Conservation (phyloP, 2,888 invertebrate species). For the Parasteatoda lunata region DNA sequence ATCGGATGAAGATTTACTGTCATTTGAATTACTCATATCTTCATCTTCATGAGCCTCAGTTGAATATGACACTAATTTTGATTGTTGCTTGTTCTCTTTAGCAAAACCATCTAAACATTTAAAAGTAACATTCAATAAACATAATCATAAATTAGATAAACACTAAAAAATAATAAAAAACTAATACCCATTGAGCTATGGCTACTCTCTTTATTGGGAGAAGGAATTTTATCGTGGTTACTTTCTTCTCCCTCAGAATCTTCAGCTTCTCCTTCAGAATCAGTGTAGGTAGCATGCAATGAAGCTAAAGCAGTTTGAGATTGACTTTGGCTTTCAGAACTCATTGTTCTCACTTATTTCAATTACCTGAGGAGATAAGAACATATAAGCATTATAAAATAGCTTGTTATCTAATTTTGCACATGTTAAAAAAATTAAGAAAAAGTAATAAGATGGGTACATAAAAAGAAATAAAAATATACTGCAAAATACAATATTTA, state of each 20-base stretch:
- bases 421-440: neutral
- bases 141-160: neutral
- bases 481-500: neutral
- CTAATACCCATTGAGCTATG: conserved; percentile 58
- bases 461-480: neutral
- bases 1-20: conserved; percentile 53
- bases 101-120: conserved; percentile 30
- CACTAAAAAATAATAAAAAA: conserved; percentile 37
- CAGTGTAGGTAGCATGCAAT: conserved; percentile 90
- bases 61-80: conserved; percentile 64
- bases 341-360: conserved; percentile 40
- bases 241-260: conserved; percentile 66
- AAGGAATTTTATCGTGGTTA: conserved; percentile 10
- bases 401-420: neutral
- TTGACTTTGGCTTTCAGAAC: conserved; percentile 40
- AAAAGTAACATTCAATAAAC: neutral
- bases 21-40: conserved; percentile 62
- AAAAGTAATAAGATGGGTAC: neutral
- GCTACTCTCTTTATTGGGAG: conserved; percentile 59
- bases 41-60: conserved; percentile 78
- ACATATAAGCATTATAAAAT: neutral
- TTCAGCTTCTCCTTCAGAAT: conserved; percentile 86
- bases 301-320: conserved; percentile 82
- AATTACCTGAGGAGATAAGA: neutral
- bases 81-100: conserved; percentile 34